These are phyloP conservation scores for Buathra laborator DNA, from an alignment of 2,888 invertebrate species.

Conservation along the genomic window DNA sequence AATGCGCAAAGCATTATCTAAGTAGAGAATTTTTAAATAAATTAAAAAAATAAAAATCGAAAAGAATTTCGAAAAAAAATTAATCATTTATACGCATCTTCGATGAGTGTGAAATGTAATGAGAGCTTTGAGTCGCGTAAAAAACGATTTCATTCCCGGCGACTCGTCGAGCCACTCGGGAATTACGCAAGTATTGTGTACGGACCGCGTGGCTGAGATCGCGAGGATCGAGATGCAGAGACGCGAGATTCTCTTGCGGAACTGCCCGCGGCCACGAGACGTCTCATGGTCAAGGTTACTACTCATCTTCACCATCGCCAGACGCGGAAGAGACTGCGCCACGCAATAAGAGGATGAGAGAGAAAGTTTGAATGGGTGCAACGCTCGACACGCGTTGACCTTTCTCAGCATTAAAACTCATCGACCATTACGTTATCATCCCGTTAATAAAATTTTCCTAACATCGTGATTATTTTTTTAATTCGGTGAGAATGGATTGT, in stretches of 20 bases:
- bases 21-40: background rate
- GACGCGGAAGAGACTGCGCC: constrained; percentile 57
- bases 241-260: constrained; percentile 60
- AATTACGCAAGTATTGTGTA: constrained; percentile 70
- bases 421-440: constrained; percentile 50
- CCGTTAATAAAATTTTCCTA: constrained; percentile 23
- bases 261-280: constrained; percentile 70
- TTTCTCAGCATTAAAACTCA: constrained; percentile 40
- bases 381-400: constrained; percentile 64
- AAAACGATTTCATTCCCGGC: constrained; percentile 70
- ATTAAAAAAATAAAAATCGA: background rate
- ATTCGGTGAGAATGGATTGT: background rate
- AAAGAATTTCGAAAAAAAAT: background rate
- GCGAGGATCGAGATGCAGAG: constrained; percentile 73
- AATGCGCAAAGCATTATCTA: background rate
- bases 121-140: constrained; percentile 51
- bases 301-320: constrained; percentile 75
- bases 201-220: constrained; percentile 60
- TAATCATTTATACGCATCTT: background rate
- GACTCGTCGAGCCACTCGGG: constrained; percentile 52
- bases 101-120: background rate
- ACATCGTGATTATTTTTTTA: background rate
- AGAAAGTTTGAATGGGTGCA: constrained; percentile 68
- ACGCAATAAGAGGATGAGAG: constrained; percentile 60
- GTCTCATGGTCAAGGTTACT: constrained; percentile 78